Evolutionary conservation across 2,113 vertebrate genomes (phyloP).

Genomic region (Gambusia affinis): DNA sequence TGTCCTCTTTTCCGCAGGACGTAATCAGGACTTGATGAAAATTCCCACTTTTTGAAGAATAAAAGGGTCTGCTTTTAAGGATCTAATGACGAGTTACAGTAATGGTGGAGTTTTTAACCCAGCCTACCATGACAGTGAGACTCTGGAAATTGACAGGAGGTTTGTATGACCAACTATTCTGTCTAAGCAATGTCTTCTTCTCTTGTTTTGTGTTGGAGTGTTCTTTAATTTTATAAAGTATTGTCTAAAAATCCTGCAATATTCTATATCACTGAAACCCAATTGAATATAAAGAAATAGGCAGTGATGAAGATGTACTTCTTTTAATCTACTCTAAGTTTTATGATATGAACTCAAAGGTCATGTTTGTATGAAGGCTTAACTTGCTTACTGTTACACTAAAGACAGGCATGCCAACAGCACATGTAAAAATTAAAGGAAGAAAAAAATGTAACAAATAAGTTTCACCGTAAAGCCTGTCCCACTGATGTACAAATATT

Average conservation of each 20-base stretch:
- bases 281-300: background rate
- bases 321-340: background rate
- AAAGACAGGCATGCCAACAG: background rate
- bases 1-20: conserved; percentile 3
- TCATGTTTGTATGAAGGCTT: no score
- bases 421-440: background rate
- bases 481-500: no score
- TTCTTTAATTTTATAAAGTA: background rate
- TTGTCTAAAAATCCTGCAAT: background rate
- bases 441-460: no score
- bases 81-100: conserved; percentile 78
- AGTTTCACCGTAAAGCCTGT: no score
- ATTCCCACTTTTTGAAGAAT: conserved; percentile 5
- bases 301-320: background rate
- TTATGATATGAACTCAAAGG: background rate
- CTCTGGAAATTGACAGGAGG: conserved; percentile 81
- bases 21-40: background rate
- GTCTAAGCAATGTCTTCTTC: background rate
- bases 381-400: background rate
- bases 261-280: background rate
- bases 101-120: conserved; percentile 71
- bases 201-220: background rate
- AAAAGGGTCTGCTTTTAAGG: conserved; percentile 20
- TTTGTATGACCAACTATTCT: conserved; percentile 61
- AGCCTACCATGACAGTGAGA: conserved; percentile 81